phyloP scores from a whole-genome alignment of 2,797 vertebrate species.

The Sebastes wilsoni region DNA sequence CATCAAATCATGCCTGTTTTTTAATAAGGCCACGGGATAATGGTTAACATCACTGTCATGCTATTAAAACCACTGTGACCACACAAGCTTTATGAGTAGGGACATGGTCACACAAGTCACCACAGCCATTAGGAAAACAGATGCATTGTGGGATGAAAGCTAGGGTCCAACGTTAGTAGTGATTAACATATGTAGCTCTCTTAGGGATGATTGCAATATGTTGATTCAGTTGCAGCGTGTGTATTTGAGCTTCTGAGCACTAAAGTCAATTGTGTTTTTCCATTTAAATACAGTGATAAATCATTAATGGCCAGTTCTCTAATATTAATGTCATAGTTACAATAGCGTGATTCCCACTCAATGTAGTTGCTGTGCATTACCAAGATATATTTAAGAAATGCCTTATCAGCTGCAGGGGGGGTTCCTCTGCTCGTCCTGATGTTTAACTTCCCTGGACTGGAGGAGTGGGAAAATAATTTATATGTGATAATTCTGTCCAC shows the following conservation, averaged over 20 bases:
- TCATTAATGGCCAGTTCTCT: background rate
- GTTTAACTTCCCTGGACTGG: background rate
- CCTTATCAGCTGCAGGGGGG: background rate
- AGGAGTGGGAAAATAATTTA: background rate
- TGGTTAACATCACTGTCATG: conserved; percentile 56
- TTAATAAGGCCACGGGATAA: conserved; percentile 40
- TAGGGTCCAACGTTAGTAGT: background rate
- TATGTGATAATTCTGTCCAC: background rate
- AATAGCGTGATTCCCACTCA: background rate
- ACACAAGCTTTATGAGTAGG: conserved; percentile 46
- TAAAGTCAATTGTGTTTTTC: background rate
- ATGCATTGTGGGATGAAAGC: conserved; percentile 48
- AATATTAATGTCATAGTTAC: background rate
- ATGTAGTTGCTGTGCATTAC: background rate
- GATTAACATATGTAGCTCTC: conserved; percentile 19
- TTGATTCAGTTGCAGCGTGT: background rate
- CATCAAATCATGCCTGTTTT: conserved; percentile 31
- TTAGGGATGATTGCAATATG: background rate
- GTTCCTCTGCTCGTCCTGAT: background rate
- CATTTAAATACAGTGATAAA: background rate
- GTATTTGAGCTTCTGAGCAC: background rate
- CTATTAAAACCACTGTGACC: conserved; percentile 59
- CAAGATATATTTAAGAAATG: background rate
- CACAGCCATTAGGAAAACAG: conserved; percentile 44
- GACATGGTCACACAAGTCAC: conserved; percentile 55